Evolutionary conservation across 2,113 vertebrate genomes (phyloP).

Genomic region (Rhea americana): DNA sequence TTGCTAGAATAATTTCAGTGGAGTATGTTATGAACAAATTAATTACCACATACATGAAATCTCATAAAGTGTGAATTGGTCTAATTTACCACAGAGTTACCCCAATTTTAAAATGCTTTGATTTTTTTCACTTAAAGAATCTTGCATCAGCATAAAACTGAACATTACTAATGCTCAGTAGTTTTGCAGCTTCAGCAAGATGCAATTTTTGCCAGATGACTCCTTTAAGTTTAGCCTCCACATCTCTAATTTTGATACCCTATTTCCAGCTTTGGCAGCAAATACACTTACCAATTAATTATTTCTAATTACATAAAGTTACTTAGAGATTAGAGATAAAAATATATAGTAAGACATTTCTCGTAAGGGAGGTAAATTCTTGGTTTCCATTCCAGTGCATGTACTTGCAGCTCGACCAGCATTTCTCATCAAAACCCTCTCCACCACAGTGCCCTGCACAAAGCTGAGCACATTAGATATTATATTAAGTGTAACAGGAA

Average conservation of each 20-base stretch:
- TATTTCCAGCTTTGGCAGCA: background rate
- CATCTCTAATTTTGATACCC: background rate
- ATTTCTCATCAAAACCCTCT: background rate
- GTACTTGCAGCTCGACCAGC: background rate
- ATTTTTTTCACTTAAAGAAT: background rate
- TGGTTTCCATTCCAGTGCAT: background rate
- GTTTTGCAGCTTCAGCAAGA: background rate
- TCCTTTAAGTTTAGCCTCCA: background rate
- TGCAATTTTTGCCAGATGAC: background rate
- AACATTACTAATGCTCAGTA: background rate
- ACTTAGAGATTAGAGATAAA: background rate
- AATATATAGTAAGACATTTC: background rate
- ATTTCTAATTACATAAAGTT: background rate
- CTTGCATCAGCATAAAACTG: background rate
- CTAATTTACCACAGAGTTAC: background rate
- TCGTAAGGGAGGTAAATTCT: background rate
- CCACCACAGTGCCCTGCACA: background rate
- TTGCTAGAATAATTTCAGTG: background rate
- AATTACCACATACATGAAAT: background rate
- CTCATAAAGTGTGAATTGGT: background rate
- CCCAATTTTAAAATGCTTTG: background rate
- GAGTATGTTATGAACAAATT: background rate
- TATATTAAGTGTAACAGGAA: background rate
- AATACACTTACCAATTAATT: background rate
- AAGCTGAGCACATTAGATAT: background rate